Percentiles rank a stretch among this genome's conserved stretches.
phyloP scores from a whole-genome alignment of 2,888 invertebrate species.

The Paralinhomoeus sp. region DNA sequence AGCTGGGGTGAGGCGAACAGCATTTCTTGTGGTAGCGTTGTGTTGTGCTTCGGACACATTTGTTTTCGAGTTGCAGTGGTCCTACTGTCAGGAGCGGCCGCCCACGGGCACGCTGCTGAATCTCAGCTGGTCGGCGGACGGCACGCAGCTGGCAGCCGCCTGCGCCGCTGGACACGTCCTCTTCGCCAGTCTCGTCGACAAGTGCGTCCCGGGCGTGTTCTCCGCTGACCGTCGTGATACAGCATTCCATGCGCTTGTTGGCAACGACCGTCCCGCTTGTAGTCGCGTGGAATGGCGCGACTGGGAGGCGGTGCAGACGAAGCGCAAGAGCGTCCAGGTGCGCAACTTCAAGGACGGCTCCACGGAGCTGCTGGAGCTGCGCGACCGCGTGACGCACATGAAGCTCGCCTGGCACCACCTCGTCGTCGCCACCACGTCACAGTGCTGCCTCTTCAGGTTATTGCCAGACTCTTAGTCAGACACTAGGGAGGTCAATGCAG shows the following conservation, averaged over 20 bases:
- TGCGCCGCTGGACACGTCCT: conserved; percentile 71
- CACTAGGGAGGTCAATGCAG: background rate
- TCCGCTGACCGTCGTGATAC: too few relatives aligned
- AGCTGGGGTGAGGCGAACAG: conserved; percentile 66
- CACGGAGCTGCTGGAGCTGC: conserved; percentile 65
- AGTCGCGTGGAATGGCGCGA: conserved; percentile 60
- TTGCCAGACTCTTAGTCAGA: background rate
- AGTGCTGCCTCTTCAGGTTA: conserved; percentile 63
- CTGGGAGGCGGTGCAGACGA: conserved; percentile 40
- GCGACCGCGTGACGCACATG: conserved; percentile 65
- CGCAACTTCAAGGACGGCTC: conserved; percentile 45
- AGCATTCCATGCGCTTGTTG: too few relatives aligned
- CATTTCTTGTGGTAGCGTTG: too few relatives aligned
- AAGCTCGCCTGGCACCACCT: conserved; percentile 61
- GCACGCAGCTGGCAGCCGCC: conserved; percentile 81
- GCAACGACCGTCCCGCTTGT: conserved; percentile 13
- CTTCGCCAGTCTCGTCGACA: conserved; percentile 69
- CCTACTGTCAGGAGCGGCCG: conserved; percentile 67
- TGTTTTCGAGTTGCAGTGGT: too few relatives aligned
- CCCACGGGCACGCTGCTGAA: conserved; percentile 66
- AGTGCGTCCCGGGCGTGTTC: conserved; percentile 38
- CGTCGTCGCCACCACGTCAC: conserved; percentile 67
- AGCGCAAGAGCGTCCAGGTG: conserved; percentile 16
- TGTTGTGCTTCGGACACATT: too few relatives aligned
- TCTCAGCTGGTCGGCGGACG: conserved; percentile 78